A percentile compares a stretch with the other conserved stretches of the same genome.
Evolutionary conservation across 2,797 vertebrate genomes (phyloP).

Genomic region (Rhodeus uyekii): DNA sequence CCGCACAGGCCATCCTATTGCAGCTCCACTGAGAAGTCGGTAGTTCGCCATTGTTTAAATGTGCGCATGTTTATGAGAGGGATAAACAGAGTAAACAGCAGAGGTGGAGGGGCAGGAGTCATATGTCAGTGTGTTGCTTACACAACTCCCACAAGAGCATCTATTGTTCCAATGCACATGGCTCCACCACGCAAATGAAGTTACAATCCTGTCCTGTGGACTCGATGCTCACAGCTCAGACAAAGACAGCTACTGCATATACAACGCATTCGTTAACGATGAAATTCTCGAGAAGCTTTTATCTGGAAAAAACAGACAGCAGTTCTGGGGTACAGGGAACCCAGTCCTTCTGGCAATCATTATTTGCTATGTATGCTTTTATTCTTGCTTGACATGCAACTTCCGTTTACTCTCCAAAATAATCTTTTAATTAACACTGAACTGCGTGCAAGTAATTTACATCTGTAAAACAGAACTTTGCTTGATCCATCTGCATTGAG

Average conservation of each 20-base stretch:
- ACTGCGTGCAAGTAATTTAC: background rate
- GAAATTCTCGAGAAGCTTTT: background rate
- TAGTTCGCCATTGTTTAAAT: conserved; percentile 13
- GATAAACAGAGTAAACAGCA: conserved; percentile 38
- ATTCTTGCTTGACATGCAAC: background rate
- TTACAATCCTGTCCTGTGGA: background rate
- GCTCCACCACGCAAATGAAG: background rate
- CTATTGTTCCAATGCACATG: background rate
- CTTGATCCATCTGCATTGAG: background rate
- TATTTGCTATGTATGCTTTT: background rate
- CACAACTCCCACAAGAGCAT: conserved; percentile 1
- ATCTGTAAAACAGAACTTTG: background rate
- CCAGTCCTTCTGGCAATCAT: background rate
- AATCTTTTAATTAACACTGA: background rate
- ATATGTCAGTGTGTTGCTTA: conserved; percentile 26
- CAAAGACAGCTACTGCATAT: conserved; percentile 13
- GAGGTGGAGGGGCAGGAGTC: conserved; percentile 31
- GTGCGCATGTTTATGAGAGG: conserved; percentile 25
- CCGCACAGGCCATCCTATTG: background rate
- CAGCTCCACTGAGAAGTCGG: conserved; percentile 5
- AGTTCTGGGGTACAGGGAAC: background rate
- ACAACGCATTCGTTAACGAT: background rate
- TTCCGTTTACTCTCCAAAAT: background rate
- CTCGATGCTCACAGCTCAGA: conserved; percentile 10
- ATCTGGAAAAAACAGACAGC: background rate